These are phyloP conservation scores for Chanos chanos DNA, from an alignment of 2,797 vertebrate species.

Conservation along the genomic window DNA sequence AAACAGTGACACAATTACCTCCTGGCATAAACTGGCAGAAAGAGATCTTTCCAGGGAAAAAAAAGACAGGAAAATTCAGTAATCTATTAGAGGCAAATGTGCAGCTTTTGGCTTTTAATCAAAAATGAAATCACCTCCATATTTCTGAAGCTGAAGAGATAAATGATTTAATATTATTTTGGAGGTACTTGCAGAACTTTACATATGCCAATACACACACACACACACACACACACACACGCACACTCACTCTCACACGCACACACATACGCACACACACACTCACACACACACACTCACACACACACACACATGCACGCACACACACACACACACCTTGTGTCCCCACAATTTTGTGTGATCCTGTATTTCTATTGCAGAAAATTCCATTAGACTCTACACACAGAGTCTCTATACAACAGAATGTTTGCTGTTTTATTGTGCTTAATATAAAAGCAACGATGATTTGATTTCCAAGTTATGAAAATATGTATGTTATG, in stretches of 20 bases:
- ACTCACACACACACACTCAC: neutral
- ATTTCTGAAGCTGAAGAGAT: slow-evolving; percentile 81
- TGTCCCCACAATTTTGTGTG: neutral
- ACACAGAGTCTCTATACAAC: slow-evolving; percentile 26
- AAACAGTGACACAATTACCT: slow-evolving; percentile 70
- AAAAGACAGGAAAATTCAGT: slow-evolving; percentile 82
- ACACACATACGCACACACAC: neutral
- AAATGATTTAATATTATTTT: slow-evolving; percentile 86
- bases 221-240: neutral
- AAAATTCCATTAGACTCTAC: slow-evolving; percentile 18
- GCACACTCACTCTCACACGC: neutral
- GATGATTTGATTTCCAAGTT: slow-evolving; percentile 99
- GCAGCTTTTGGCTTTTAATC: slow-evolving; percentile 89
- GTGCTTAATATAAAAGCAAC: slow-evolving; percentile 92
- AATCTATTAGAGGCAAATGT: slow-evolving; percentile 89
- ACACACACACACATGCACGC: neutral
- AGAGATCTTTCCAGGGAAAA: slow-evolving; percentile 47
- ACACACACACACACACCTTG: neutral
- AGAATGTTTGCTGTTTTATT: slow-evolving; percentile 84
- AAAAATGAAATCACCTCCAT: slow-evolving; percentile 86
- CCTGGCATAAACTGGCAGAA: slow-evolving; percentile 41
- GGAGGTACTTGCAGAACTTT: slow-evolving; percentile 84
- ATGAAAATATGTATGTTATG: slow-evolving; percentile 99
- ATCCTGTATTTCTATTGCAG: neutral
- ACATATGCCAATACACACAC: slow-evolving; percentile 65